Evolutionary conservation across 2,888 invertebrate genomes (phyloP), one percentile per base, ranked within the genome.

Genomic region (Tortrix viridana): DNA sequence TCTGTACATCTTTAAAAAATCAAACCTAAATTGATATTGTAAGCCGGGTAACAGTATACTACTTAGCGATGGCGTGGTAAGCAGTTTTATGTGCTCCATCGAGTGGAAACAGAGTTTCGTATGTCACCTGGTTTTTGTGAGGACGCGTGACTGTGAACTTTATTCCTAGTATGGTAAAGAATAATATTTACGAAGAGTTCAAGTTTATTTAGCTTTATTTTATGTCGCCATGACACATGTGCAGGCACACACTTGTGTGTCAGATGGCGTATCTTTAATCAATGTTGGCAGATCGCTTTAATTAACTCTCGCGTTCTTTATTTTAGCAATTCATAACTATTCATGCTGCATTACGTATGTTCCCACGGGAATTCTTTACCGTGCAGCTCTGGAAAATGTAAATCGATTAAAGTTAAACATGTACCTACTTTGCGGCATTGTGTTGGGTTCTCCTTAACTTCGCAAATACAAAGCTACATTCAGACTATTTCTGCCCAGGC

Each of bases 21-120:
- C 69, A 62, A 71, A 68, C 67, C 74, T 68, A 75, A 71, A 73
- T 72, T 66, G 64, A 69, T 65, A 74, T 74, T 74, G 72, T 70
- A 73, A 60, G 67, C 37, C 16, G 48, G 65, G 88, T 83, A 89
- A 90, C 81, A 67, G 69, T 79, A 89, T 79, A 85, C 80, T 72
- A n/a, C n/a, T n/a, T n/a, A 63, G 37, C 71, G 56, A 67, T 84
- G 66, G 83, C 82, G 82, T 84, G 86, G 76, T 80, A 80, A 84
- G 79, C 81, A 77, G 80, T 82, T 89, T 89, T 89, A 89, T 86
- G 85, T 83, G 90, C 89, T 90, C 78, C 75, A 83, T 81, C 81
- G 77, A 89, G 85, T 85, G 75, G 86, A 88, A 88, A 84, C 78
- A 74, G 70, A 83, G 87, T 84, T 79, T 90, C 88, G 76, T 77